Evolutionary conservation across 2,888 invertebrate species (phyloP), one percentile per base, ranked within the genome.

Genomic region (Trissolcus japonicus): DNA sequence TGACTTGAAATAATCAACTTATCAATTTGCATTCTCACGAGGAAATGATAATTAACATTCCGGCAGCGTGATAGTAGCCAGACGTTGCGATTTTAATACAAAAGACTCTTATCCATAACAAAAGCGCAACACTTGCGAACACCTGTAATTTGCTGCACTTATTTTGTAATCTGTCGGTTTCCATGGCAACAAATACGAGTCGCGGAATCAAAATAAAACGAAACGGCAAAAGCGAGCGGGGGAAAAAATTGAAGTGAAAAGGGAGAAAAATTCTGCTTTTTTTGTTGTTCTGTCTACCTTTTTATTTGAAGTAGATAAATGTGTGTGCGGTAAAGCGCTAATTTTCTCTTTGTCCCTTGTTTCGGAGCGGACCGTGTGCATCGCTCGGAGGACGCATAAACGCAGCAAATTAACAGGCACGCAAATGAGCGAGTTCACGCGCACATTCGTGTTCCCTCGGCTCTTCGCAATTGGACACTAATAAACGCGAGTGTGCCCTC

Each of bases 401-500:
- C 83, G 82, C 80, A 83, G 84, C 85, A 86, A 87, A 87, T 87
- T 87, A 87, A 87, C 86, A 85, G 86, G 79, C 86, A 86, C 87
- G 86, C 86, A 87, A 87, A 87, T 87, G 87, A 86, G 86, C 87
- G 86, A 86, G 86, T 86, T 86, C 85, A 83, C 86, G 85, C 86
- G 84, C 83, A 81, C 82, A 81, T 83, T 86, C 85, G 82, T 82
- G 83, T 83, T 83, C 68, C 82, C 81, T 79, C 76, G 69, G 66
- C 81, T 82, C 81, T 78, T 86, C 83, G 84, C 86, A 87, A 87
- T 85, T 86, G 87, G 86, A 86, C 86, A 84, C 87, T 87, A 87
- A 87, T 87, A 87, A 87, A 87, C 86, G 84, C 82, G 80, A 75
- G 76, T 80, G 80, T 77, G 69, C 77, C 75, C 72, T 66, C 63